Conservation (phyloP, 2,888 invertebrate genomes). For the Rhingia rostrata region DNA sequence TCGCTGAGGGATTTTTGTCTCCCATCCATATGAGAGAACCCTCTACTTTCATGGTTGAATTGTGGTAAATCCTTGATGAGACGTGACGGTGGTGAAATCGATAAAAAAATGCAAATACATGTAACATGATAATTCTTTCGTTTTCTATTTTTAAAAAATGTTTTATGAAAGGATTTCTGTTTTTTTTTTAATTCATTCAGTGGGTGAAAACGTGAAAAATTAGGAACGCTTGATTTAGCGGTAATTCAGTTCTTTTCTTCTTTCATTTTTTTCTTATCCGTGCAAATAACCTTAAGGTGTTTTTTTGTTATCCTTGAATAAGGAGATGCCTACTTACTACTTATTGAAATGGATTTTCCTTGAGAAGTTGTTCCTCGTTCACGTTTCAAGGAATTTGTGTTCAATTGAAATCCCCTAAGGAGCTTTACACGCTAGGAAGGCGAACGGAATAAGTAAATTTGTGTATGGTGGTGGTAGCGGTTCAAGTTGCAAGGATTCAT, state of each 20-base stretch:
- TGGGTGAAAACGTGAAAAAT: conserved; percentile 22
- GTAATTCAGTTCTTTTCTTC: conserved; percentile 47
- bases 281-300: conserved; percentile 77
- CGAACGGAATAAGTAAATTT: conserved; percentile 60
- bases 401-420: conserved; percentile 74
- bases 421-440: conserved; percentile 70
- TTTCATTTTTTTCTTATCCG: conserved; percentile 37
- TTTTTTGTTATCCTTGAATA: conserved; percentile 29
- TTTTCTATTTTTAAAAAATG: conserved; percentile 30
- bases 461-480: conserved; percentile 40
- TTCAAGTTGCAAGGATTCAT: conserved; percentile 61
- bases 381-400: conserved; percentile 56
- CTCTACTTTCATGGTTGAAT: conserved; percentile 76
- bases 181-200: conserved; percentile 20
- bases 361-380: conserved; percentile 44
- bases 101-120: conserved; percentile 66
- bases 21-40: conserved; percentile 27
- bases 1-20: conserved; percentile 24
- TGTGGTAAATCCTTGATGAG: conserved; percentile 77
- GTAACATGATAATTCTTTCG: conserved; percentile 64
- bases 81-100: conserved; percentile 64
- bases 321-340: conserved; percentile 12
- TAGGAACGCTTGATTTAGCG: conserved; percentile 71
- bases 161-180: conserved; percentile 57
- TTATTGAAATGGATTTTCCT: conserved; percentile 69